Evolutionary conservation across 2,888 invertebrate genomes (phyloP).

Genomic region (Petrophora chlorosata): DNA sequence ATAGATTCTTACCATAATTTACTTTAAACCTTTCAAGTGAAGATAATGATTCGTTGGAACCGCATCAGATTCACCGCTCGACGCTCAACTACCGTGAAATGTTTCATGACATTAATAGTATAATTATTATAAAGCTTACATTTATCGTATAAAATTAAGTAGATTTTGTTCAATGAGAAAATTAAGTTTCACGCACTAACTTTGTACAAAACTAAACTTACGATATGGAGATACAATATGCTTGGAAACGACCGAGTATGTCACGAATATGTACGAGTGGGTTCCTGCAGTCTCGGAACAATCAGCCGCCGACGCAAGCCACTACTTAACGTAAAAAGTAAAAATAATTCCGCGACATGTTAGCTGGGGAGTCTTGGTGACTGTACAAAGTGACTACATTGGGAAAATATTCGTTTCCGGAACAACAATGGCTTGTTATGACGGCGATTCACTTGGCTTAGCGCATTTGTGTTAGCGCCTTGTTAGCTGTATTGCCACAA

Average conservation of each 20-base stretch:
- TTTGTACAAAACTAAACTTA: conserved; percentile 37
- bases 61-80: not conserved
- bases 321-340: no score
- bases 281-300: conserved; percentile 1
- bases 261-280: conserved; percentile 25
- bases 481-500: no score
- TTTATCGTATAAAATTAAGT: conserved; percentile 16
- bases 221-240: conserved; percentile 70
- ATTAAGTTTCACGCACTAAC: conserved; percentile 6
- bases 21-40: not conserved
- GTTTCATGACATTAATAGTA: not conserved
- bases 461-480: no score
- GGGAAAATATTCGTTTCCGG: no score
- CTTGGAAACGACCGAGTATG: conserved; percentile 51
- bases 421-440: no score
- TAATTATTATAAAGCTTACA: conserved; percentile 27
- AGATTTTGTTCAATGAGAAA: conserved; percentile 20
- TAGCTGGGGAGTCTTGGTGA: no score
- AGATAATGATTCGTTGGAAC: not conserved
- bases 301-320: not conserved
- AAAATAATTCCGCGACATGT: no score
- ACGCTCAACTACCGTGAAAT: conserved; percentile 2
- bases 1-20: no score
- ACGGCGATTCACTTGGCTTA: no score
- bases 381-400: no score